Conservation (phyloP, 1,140 invertebrate species). For the Marisa cornuarietis region DNA sequence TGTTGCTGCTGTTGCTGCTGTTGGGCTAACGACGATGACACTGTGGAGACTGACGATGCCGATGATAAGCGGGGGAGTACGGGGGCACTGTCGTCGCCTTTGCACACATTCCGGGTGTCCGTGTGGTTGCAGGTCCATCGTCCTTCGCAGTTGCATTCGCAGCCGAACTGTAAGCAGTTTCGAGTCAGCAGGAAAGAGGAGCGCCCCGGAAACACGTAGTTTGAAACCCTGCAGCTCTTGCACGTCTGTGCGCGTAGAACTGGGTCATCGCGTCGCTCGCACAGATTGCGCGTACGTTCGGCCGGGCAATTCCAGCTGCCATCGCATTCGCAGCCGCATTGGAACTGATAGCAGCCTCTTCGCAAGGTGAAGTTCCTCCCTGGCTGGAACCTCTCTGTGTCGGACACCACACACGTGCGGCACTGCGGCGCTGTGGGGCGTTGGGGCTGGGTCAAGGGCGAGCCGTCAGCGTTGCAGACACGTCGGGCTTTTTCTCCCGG, state of each 20-base stretch:
- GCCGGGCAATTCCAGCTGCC: slow-evolving; percentile 39
- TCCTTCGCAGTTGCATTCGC: slow-evolving; percentile 38
- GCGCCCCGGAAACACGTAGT: slow-evolving; percentile 25
- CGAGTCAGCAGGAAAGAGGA: slow-evolving; percentile 32
- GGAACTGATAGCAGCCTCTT: slow-evolving; percentile 37
- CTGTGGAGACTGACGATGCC: neutral
- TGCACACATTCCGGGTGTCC: slow-evolving; percentile 33
- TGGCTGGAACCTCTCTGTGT: slow-evolving; percentile 21
- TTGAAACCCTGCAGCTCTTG: slow-evolving; percentile 27
- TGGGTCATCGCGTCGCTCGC: slow-evolving; percentile 5
- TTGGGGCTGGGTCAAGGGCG: neutral
- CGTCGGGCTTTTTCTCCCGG: slow-evolving; percentile 30
- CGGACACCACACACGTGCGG: slow-evolving; percentile 13
- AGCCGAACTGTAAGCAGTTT: slow-evolving; percentile 39
- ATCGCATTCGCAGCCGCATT: slow-evolving; percentile 48
- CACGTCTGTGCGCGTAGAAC: slow-evolving; percentile 20
- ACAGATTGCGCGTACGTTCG: slow-evolving; percentile 23
- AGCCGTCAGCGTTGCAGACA: slow-evolving; percentile 29
- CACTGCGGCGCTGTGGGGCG: neutral
- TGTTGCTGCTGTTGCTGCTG: slow-evolving; percentile 9
- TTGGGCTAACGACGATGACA: neutral
- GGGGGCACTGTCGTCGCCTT: slow-evolving; percentile 10
- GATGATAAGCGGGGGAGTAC: neutral
- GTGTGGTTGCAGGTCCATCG: slow-evolving; percentile 37
- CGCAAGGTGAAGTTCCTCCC: slow-evolving; percentile 30